Evolutionary conservation across 2,113 vertebrate species (phyloP).

Genomic region (Bettongia penicillata): DNA sequence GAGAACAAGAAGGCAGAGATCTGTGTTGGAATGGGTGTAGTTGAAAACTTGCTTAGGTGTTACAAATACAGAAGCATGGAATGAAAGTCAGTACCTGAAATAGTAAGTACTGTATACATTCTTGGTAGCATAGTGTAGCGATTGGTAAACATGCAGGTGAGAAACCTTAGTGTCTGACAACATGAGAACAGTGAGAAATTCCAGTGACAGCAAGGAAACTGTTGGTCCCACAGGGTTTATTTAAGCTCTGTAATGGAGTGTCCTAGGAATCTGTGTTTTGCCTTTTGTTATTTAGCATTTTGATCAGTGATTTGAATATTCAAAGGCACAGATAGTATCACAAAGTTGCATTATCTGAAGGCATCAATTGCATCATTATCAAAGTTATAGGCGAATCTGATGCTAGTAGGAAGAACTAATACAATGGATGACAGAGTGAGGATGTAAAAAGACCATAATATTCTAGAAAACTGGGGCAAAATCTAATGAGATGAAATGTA

Average conservation of each 20-base stretch:
- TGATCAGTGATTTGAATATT: not conserved
- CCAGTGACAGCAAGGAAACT: not conserved
- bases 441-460: not conserved
- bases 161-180: not conserved
- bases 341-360: not conserved
- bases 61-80: not conserved
- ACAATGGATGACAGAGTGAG: not conserved
- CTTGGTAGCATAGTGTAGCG: not conserved
- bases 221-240: not conserved
- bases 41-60: not conserved
- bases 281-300: not conserved
- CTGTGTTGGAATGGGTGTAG: not conserved
- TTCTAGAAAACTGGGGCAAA: not conserved
- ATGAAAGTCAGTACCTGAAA: not conserved
- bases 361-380: not conserved
- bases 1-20: not conserved
- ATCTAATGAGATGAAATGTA: not conserved
- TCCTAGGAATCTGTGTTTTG: not conserved
- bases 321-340: not conserved
- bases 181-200: not conserved
- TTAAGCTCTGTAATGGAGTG: not conserved
- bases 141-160: not conserved
- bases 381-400: not conserved
- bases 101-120: not conserved
- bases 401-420: not conserved